Conservation (phyloP, 1,140 invertebrate genomes). For the Neodiprion pinetum region DNA sequence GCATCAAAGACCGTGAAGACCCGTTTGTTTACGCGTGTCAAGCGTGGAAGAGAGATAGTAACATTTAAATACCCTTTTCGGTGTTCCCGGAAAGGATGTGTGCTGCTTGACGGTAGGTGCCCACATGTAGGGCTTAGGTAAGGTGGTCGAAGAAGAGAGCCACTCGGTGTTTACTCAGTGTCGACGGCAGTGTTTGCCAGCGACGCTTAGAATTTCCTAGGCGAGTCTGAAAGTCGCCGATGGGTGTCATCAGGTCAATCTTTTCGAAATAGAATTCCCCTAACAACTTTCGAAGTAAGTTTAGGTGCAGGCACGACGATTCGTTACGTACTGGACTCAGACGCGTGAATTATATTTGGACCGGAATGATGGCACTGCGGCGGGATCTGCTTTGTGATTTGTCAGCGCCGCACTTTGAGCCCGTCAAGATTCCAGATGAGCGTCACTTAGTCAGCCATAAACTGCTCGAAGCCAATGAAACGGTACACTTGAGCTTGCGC, state of each 20-base stretch:
- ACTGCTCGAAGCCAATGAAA: neutral
- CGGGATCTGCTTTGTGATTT: neutral
- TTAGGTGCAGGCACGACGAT: neutral
- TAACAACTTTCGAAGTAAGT: neutral
- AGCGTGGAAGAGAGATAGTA: too few relatives aligned
- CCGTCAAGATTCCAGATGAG: neutral
- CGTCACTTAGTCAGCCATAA: neutral
- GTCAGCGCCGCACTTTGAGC: neutral
- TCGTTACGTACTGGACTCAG: neutral
- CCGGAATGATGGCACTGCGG: neutral
- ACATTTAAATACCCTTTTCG: too few relatives aligned
- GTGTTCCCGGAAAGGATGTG: constrained; percentile 27
- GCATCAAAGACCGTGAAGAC: too few relatives aligned
- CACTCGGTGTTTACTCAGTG: constrained; percentile 43
- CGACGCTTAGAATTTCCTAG: constrained; percentile 30
- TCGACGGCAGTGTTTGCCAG: constrained; percentile 41
- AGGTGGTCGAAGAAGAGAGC: constrained; percentile 29
- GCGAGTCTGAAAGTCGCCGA: neutral
- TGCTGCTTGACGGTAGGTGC: constrained; percentile 17
- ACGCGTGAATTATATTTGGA: neutral
- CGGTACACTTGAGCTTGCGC: neutral
- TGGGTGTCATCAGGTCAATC: constrained; percentile 3
- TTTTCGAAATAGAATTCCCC: neutral
- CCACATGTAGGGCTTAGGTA: constrained; percentile 21
- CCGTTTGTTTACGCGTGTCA: too few relatives aligned